Evolutionary conservation across 2,888 invertebrate genomes (phyloP).

Genomic region (Amblyjoppa fuscipennis): DNA sequence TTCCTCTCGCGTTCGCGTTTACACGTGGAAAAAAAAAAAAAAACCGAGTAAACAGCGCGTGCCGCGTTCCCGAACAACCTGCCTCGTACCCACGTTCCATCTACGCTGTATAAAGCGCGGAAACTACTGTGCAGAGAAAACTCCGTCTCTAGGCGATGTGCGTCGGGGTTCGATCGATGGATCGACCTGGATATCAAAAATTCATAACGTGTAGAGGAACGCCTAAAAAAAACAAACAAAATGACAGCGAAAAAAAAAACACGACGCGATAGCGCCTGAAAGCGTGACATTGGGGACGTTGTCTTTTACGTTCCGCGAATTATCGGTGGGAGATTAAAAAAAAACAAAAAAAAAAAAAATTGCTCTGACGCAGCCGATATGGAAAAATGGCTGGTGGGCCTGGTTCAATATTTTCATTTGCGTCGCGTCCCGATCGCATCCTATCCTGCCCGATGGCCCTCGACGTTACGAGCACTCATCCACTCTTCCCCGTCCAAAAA

Average conservation of each 20-base stretch:
- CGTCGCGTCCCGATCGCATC: constrained; percentile 9
- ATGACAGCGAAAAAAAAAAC: neutral
- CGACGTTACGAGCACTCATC: neutral
- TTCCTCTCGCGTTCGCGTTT: constrained; percentile 34
- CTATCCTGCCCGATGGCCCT: neutral
- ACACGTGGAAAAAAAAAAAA: neutral
- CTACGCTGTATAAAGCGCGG: neutral
- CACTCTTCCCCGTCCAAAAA: neutral
- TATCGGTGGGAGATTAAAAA: neutral
- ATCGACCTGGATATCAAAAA: constrained; percentile 44
- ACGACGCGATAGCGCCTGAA: neutral
- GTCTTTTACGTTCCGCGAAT: neutral
- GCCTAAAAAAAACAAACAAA: constrained; percentile 3
- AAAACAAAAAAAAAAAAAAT: neutral
- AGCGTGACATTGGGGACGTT: constrained; percentile 2
- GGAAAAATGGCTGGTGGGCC: neutral
- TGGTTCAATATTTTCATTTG: constrained; percentile 17
- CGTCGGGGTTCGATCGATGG: constrained; percentile 35
- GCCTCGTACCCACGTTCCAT: neutral
- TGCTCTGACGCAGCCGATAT: neutral
- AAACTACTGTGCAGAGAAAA: constrained; percentile 2
- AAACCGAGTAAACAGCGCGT: constrained; percentile 40
- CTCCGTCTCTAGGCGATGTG: neutral
- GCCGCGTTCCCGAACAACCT: constrained; percentile 3
- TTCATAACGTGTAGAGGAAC: constrained; percentile 31